A percentile compares a stretch with the other conserved stretches of the same genome.
phyloP scores from a whole-genome alignment of 2,797 vertebrate species.

The Borostomias antarcticus region DNA sequence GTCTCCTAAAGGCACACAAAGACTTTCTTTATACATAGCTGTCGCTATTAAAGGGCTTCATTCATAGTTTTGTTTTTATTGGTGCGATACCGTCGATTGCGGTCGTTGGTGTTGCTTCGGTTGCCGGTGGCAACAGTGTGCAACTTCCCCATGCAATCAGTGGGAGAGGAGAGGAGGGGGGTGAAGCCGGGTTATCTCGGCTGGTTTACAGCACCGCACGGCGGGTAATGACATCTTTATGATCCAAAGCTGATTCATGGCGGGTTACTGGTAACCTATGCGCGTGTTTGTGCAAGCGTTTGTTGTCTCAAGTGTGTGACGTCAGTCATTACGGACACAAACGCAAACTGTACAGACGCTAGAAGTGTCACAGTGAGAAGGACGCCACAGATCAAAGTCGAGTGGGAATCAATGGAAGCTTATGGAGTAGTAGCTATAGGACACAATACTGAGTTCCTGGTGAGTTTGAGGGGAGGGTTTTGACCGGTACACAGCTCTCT shows the following conservation, averaged over 20 bases:
- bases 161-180: not conserved
- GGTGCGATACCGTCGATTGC: not conserved
- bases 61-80: constrained; percentile 1
- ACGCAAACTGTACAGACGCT: constrained; percentile 8
- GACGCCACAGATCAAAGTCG: not conserved
- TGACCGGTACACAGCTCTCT: constrained; percentile 10
- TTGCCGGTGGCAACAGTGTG: not conserved
- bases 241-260: not conserved
- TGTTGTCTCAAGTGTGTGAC: constrained; percentile 2
- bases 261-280: not conserved
- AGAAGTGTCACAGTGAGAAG: not conserved
- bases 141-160: not conserved
- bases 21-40: not conserved
- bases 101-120: not conserved
- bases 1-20: not conserved
- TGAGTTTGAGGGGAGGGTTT: constrained; percentile 1
- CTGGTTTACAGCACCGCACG: not conserved
- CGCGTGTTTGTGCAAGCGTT: not conserved
- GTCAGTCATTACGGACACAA: not conserved
- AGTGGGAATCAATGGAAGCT: not conserved
- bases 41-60: constrained; percentile 8
- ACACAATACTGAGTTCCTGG: not conserved
- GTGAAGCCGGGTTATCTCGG: constrained; percentile 8
- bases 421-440: not conserved
- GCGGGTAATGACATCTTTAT: not conserved